Base-by-base conservation (phyloP, 92 coral and sea anemone species). In the Virgularia gustaviana region DNA sequence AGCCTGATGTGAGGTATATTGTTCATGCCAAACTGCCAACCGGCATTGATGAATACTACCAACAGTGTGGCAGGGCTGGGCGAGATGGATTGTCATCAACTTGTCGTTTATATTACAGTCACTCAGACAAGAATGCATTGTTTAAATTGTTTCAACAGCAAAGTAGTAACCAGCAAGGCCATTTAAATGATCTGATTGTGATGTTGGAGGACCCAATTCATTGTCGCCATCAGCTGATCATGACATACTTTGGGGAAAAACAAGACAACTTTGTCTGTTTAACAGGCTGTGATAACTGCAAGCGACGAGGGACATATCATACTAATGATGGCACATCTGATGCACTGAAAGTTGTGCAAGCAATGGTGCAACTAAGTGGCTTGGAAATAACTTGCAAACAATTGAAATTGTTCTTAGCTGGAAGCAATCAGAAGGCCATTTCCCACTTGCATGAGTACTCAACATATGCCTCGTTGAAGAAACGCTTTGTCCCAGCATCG, bases 251-350 rank as follows among this genome's bases (percentile, higher is more conserved):
- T 70, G 83, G 78, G 20, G 83, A 78, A 78, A 36, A 55, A 18
- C 57, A 70, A 20, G 77, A 66, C 15, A 24, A 11, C 20, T 78
- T 67, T 66, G 15, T 34, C 0, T 77, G 83, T 41, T 30, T 57
- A 36, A 78, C 65, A 16, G 38, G 42, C 65, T 78, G 77, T 41
- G 63, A 65, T 63, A 78, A 78, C 39, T 78, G 82, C 31, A 24
- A 25, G 11, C 36, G 35, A 23, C 64, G 75, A 15, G 76, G 82
- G 9, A 37, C 78, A 2, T 67, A 66, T 24, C 58, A 70, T 36
- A 57, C n/a, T 36, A 37, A 77, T 55, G 83, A 70, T 78, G 83
- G 83, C 34, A 78, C 83, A 42, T 42, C 70, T n/a, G 83, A 78
- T 78, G 83, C 83, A 11, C 51, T 78, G 34, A 78, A 78, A 33